Base-by-base conservation (phyloP, 2,888 invertebrate species). In the Acanthococcus lagerstroemiae region DNA sequence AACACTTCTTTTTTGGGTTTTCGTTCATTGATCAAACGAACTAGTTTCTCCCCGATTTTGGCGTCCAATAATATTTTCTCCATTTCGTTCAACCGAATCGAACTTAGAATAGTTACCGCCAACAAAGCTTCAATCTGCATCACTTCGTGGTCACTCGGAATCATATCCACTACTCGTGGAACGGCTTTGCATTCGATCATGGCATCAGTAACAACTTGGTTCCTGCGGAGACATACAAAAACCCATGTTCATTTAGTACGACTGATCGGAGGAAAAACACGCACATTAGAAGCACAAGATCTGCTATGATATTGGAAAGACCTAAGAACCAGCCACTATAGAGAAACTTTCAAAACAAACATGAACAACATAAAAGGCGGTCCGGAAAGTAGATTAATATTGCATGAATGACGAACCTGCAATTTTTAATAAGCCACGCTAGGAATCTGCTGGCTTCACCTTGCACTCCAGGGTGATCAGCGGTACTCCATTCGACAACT, bases 41-140 rank as follows among this genome's bases (percentile, higher is more conserved):
- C 68, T 22, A 71, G 63, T 44, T 69, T 67, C n/a, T 69, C 67
- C 1, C 72, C 72, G 7, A 83, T 78, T 72, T 81, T 79, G 1
- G 80, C 77, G 69, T 78, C 76, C 67, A 81, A 72, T 1, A 83
- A 71, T 48, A 58, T 55, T 12, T 69, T 60, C 50, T 71, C 72
- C 24, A 72, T 70, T 45, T 74, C 73, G 0, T 68, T 44, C 19
- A 76, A 72, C 65, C 75, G 75, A 55, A 77, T 75, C 1, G 75
- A 73, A 27, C 77, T 77, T 9, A 88, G 77, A 45, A 89, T 80
- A 70, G 84, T 85, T 65, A 90, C 78, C 37, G 88, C 84, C 71
- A 86, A 79, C 66, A 89, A 80, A 0, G 89, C 87, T 77, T 90
- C 90, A 74, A 87, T 88, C 75, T 89, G 89, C 94, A 94, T 94